Percentiles rank a stretch among this genome's conserved stretches.
These are phyloP conservation scores for Cremastinae sp. DNA, from an alignment of 2,888 invertebrate species.

Conservation along the genomic window DNA sequence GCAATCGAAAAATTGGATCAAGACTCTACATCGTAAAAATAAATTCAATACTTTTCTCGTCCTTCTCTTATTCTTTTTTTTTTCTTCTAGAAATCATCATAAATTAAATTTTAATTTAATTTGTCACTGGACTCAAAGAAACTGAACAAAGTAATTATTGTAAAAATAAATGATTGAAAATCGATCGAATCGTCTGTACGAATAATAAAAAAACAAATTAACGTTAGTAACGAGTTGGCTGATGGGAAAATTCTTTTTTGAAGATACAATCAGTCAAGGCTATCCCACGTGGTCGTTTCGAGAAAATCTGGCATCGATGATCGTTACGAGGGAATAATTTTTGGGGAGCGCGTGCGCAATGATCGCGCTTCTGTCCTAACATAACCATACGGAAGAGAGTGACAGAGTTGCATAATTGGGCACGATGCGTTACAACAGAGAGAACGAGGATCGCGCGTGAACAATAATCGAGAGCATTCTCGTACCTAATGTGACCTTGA, in stretches of 20 bases:
- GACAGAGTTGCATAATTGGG: conserved; percentile 47
- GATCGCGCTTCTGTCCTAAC: neutral
- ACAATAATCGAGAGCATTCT: neutral
- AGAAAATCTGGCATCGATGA: conserved; percentile 6
- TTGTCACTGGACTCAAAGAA: no score
- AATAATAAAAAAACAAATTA: no score
- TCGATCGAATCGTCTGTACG: no score
- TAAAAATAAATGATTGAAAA: no score
- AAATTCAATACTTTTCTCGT: no score
- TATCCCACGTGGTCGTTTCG: conserved; percentile 34
- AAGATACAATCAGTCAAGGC: conserved; percentile 1
- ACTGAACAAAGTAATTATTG: no score
- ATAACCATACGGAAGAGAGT: neutral
- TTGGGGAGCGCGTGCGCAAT: conserved; percentile 36
- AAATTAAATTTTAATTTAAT: no score
- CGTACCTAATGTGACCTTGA: neutral
- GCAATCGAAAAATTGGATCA: no score
- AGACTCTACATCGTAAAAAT: no score
- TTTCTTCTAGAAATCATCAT: no score
- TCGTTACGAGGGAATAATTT: conserved; percentile 22
- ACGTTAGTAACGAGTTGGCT: no score
- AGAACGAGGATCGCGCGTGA: conserved; percentile 43
- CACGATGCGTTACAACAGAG: conserved; percentile 36
- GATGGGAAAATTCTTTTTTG: neutral
- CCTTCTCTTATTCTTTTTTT: no score